Evolutionary conservation across 1,140 invertebrate genomes (phyloP).

Genomic region (Mizuhopecten yessoensis): DNA sequence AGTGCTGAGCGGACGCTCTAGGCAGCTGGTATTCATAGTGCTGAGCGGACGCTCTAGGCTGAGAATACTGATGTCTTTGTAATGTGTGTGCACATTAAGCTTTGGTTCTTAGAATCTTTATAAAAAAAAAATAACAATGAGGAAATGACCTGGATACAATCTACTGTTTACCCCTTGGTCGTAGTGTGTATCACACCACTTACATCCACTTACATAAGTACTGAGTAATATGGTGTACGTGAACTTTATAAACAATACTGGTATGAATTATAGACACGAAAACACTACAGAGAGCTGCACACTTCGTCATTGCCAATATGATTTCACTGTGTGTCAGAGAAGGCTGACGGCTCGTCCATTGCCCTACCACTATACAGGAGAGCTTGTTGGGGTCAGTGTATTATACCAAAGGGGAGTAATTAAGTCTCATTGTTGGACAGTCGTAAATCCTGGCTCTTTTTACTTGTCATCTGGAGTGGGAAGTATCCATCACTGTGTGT

Average conservation of each 20-base stretch:
- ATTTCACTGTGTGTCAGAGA: background rate
- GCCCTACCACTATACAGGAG: background rate
- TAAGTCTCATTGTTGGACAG: background rate
- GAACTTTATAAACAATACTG: background rate
- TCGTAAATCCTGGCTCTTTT: background rate
- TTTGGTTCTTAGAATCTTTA: no score
- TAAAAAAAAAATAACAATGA: no score
- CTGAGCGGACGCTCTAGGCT: no score
- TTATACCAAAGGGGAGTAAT: constrained; percentile 25
- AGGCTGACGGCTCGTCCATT: constrained; percentile 21
- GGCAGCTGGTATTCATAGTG: no score
- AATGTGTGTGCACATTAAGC: no score
- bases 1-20: no score
- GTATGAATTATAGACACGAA: background rate
- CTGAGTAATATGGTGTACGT: background rate
- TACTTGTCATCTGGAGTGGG: background rate
- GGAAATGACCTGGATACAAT: background rate
- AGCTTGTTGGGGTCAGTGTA: constrained; percentile 12
- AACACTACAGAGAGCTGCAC: background rate
- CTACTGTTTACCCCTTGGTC: background rate
- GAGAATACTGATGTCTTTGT: no score
- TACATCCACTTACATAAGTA: background rate
- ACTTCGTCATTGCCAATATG: constrained; percentile 36
- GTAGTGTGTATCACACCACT: no score
- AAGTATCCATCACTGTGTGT: constrained; percentile 16